These are phyloP conservation scores for Acleris sparsana DNA, from an alignment of 2,888 invertebrate species.

Conservation along the genomic window DNA sequence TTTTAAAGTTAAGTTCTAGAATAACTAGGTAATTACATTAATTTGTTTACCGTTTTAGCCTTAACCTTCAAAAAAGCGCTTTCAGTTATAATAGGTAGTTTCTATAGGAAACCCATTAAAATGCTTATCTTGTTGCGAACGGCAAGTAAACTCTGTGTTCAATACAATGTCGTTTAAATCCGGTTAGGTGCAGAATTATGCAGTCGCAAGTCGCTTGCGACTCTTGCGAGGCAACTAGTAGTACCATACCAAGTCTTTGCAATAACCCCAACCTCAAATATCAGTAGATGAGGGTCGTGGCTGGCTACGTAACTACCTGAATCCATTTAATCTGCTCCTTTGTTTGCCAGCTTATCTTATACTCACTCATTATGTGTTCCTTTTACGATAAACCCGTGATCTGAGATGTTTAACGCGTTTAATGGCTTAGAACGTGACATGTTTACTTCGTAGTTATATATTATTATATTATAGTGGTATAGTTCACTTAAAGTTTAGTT, in stretches of 20 bases:
- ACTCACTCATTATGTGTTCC: constrained; percentile 27
- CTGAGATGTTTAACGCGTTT: constrained; percentile 13
- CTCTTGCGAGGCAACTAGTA: constrained; percentile 8
- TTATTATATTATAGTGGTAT: not conserved
- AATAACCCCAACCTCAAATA: constrained; percentile 24
- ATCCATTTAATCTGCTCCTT: constrained; percentile 19
- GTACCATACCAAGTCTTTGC: not conserved
- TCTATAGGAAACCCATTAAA: constrained; percentile 4
- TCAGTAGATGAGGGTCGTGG: constrained; percentile 14
- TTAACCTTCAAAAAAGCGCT: not conserved
- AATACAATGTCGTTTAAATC: constrained; percentile 27
- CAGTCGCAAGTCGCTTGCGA: constrained; percentile 19
- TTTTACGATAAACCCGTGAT: constrained; percentile 27
- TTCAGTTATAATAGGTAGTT: not conserved
- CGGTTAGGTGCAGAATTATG: constrained; percentile 31
- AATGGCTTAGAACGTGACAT: constrained; percentile 24
- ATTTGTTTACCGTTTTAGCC: too few relatives aligned
- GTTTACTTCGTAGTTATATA: constrained; percentile 17
- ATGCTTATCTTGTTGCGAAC: constrained; percentile 24
- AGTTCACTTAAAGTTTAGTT: constrained; percentile 8
- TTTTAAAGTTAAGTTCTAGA: too few relatives aligned
- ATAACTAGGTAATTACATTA: too few relatives aligned
- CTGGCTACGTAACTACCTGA: constrained; percentile 19
- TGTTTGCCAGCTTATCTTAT: constrained; percentile 29
- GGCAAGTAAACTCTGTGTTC: constrained; percentile 18